Evolutionary conservation across 2,888 invertebrate species (phyloP).

Genomic region (Molanna angustata): DNA sequence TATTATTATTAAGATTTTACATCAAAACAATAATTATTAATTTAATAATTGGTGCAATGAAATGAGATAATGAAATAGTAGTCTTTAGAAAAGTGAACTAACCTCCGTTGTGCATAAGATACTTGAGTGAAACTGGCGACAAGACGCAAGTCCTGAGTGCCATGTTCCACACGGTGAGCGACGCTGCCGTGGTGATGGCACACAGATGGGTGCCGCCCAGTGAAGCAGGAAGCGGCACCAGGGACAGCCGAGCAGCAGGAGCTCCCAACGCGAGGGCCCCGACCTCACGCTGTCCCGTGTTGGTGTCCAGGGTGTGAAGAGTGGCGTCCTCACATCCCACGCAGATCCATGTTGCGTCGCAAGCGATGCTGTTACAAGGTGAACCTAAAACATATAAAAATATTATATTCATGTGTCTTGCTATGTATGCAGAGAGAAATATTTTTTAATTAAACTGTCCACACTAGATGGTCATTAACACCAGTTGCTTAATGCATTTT

Average conservation of each 20-base stretch:
- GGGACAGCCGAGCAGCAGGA: constrained; percentile 37
- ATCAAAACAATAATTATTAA: too few relatives aligned
- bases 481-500: not conserved
- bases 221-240: constrained; percentile 15
- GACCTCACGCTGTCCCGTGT: constrained; percentile 46
- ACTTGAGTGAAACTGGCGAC: constrained; percentile 59
- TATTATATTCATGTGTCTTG: too few relatives aligned
- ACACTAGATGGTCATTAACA: not conserved
- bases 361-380: constrained; percentile 58
- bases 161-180: constrained; percentile 60
- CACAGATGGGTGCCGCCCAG: constrained; percentile 21
- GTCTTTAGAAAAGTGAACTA: too few relatives aligned
- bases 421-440: too few relatives aligned
- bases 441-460: not conserved
- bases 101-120: constrained; percentile 58
- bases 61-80: too few relatives aligned
- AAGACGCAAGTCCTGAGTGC: constrained; percentile 48
- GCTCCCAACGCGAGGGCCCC: constrained; percentile 57
- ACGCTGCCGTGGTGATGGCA: constrained; percentile 45
- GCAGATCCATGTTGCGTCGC: constrained; percentile 58
- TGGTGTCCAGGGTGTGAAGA: constrained; percentile 61
- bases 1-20: too few relatives aligned
- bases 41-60: too few relatives aligned
- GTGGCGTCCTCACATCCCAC: constrained; percentile 67
- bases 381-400: constrained; percentile 58